A percentile compares a stretch with the other conserved stretches of the same genome.
Conservation (phyloP, 37 sponge, comb jelly and placozoan genomes). For the Axinella damicornis region DNA sequence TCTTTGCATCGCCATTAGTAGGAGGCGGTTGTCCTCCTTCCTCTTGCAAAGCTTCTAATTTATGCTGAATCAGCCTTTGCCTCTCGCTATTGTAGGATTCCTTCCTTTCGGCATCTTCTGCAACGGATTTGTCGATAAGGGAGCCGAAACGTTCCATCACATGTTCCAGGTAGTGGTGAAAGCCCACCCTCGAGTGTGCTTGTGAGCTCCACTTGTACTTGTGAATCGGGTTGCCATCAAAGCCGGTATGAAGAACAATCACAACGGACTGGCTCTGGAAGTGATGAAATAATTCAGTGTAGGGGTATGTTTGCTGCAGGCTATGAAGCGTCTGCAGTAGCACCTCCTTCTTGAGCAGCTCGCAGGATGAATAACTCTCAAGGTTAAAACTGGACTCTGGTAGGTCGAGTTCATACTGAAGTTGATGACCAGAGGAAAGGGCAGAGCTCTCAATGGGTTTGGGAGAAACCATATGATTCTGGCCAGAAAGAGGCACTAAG, state of each 20-base stretch:
- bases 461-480: background rate
- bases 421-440: background rate
- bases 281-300: slow-evolving; percentile 66
- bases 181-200: slow-evolving; percentile 76
- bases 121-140: slow-evolving; percentile 51
- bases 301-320: slow-evolving; percentile 44
- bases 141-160: slow-evolving; percentile 43
- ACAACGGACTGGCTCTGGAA: slow-evolving; percentile 42
- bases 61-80: slow-evolving; percentile 30
- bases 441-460: background rate
- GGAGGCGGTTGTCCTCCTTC: background rate
- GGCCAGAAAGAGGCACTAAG: background rate
- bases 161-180: slow-evolving; percentile 72
- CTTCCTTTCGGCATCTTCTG: slow-evolving; percentile 41
- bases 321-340: slow-evolving; percentile 50
- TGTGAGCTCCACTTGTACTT: slow-evolving; percentile 47
- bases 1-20: slow-evolving; percentile 12
- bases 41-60: background rate
- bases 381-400: background rate
- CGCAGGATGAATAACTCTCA: slow-evolving; percentile 19
- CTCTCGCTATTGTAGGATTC: slow-evolving; percentile 10
- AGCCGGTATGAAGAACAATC: slow-evolving; percentile 63
- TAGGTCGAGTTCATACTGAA: background rate
- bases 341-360: slow-evolving; percentile 17
- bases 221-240: slow-evolving; percentile 33